Conservation (phyloP, 2,113 vertebrate genomes). For the Anguilla rostrata region DNA sequence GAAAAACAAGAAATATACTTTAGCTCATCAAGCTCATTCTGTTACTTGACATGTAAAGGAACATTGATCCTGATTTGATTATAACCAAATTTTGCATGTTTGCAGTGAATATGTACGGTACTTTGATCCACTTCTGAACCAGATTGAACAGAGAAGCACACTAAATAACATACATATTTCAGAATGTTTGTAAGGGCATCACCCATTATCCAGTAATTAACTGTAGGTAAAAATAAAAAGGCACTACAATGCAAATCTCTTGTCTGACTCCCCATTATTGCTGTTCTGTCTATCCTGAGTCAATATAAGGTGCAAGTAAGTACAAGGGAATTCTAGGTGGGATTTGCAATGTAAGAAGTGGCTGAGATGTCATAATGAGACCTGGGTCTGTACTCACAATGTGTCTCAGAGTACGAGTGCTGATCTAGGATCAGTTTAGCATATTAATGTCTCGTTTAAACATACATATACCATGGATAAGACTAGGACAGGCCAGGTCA, state of each 20-base stretch:
- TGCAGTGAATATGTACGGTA: background rate
- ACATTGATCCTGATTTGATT: background rate
- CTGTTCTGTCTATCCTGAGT: slow-evolving; percentile 39
- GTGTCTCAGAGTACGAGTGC: slow-evolving; percentile 21
- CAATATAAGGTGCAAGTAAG: slow-evolving; percentile 12
- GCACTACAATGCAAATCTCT: slow-evolving; percentile 29
- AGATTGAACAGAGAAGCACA: background rate
- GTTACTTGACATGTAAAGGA: background rate
- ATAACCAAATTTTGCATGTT: background rate
- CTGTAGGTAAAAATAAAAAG: background rate
- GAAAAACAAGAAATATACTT: background rate
- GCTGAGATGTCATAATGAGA: slow-evolving; percentile 59
- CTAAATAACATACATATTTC: slow-evolving; percentile 3
- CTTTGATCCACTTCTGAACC: background rate
- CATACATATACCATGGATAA: slow-evolving; percentile 13
- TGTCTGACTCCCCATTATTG: slow-evolving; percentile 24
- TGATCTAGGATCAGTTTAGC: slow-evolving; percentile 33
- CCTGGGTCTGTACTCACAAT: slow-evolving; percentile 31
- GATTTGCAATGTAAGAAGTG: slow-evolving; percentile 47
- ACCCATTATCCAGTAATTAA: background rate
- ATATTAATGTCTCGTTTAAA: slow-evolving; percentile 30
- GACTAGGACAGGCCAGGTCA: too few relatives aligned
- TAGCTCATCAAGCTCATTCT: background rate
- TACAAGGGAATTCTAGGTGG: slow-evolving; percentile 41
- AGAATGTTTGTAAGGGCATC: background rate